These are phyloP conservation scores for Cettia cetti DNA, from an alignment of 2,113 vertebrate genomes.

Conservation along the genomic window DNA sequence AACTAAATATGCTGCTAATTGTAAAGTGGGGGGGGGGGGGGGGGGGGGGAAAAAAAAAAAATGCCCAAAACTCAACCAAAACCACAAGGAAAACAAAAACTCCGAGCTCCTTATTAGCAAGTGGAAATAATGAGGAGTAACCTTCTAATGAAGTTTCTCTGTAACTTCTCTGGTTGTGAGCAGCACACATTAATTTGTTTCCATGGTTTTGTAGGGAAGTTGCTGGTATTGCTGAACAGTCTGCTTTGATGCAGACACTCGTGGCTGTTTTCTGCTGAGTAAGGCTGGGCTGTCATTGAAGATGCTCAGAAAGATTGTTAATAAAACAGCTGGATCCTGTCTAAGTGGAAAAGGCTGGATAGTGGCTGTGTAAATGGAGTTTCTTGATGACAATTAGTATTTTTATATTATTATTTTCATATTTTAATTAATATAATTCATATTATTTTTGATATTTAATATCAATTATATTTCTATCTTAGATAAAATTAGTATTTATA, in stretches of 20 bases:
- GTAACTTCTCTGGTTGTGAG: background rate
- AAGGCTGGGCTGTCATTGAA: background rate
- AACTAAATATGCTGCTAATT: background rate
- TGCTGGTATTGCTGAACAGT: slow-evolving; percentile 28
- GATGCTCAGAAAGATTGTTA: background rate
- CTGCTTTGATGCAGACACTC: background rate
- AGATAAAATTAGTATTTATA: background rate
- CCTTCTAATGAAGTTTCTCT: background rate
- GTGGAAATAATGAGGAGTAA: background rate
- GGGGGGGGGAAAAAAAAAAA: background rate
- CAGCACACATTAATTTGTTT: background rate
- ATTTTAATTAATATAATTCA: background rate
- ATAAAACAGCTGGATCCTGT: background rate
- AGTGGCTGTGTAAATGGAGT: background rate
- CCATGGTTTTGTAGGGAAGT: background rate
- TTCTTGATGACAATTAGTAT: background rate
- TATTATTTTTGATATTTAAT: background rate
- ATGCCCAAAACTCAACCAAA: background rate
- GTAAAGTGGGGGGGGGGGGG: background rate
- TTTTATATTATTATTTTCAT: background rate
- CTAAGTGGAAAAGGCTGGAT: background rate
- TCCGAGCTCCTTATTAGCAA: background rate
- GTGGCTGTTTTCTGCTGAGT: background rate
- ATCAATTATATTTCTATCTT: background rate
- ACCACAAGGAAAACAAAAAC: background rate